These are phyloP conservation scores for Gobio occitaniae DNA, from an alignment of 2,797 vertebrate genomes.

Conservation along the genomic window DNA sequence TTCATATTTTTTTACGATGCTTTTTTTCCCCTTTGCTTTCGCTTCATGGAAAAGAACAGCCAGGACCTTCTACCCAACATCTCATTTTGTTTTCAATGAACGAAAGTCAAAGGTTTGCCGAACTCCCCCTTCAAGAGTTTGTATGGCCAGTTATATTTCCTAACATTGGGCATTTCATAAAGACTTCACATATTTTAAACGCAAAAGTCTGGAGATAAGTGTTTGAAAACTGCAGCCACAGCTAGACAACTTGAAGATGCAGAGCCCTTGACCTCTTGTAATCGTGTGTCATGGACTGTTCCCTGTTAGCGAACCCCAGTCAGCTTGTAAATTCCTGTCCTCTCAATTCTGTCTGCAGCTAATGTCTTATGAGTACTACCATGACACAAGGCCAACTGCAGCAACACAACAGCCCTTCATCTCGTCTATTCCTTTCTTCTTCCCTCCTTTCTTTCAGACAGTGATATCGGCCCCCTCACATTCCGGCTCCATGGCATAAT, in stretches of 20 bases:
- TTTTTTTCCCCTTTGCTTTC: not conserved
- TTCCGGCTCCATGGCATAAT: conserved; percentile 67
- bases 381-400: conserved; percentile 55
- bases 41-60: not conserved
- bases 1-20: too few species aligned
- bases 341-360: conserved; percentile 36
- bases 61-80: not conserved
- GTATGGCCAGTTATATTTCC: not conserved
- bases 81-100: not conserved
- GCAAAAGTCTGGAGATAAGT: not conserved
- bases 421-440: conserved; percentile 39
- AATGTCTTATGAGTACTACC: conserved; percentile 54
- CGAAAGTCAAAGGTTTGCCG: not conserved
- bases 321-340: conserved; percentile 41
- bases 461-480: conserved; percentile 54
- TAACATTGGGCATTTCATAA: not conserved
- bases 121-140: not conserved
- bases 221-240: conserved; percentile 3
- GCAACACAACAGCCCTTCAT: conserved; percentile 36
- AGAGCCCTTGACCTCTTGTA: conserved; percentile 32
- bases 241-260: conserved; percentile 16
- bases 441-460: conserved; percentile 45
- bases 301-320: conserved; percentile 41
- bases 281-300: conserved; percentile 34
- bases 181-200: not conserved